These are phyloP conservation scores for Acanthochromis polyacanthus DNA, from an alignment of 2,113 vertebrate species.

Conservation along the genomic window DNA sequence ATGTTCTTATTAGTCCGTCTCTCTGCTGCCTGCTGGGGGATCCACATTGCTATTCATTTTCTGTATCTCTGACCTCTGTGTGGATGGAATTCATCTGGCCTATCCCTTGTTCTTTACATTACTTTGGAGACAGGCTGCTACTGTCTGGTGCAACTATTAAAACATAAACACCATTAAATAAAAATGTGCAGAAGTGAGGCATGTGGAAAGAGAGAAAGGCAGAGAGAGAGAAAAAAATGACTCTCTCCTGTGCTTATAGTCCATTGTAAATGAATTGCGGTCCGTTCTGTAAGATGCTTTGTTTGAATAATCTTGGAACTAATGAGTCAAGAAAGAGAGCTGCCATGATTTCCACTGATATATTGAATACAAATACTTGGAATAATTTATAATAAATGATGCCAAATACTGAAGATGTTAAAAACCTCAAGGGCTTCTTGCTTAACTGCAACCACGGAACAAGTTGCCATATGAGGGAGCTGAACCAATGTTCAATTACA, in stretches of 20 bases:
- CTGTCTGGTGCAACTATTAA: constrained; percentile 89
- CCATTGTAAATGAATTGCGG: constrained; percentile 5
- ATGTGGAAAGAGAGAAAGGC: constrained; percentile 40
- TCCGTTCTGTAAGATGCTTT: constrained; percentile 14
- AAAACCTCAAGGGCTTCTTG: background rate
- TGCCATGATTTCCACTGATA: background rate
- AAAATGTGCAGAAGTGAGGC: constrained; percentile 67
- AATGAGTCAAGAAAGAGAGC: background rate
- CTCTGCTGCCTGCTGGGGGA: constrained; percentile 91
- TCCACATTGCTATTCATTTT: constrained; percentile 95
- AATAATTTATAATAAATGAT: background rate
- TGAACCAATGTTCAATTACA: background rate
- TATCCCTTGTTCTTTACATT: constrained; percentile 78
- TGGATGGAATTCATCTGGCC: constrained; percentile 92
- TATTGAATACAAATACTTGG: background rate
- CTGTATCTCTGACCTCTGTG: constrained; percentile 93
- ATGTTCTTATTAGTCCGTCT: constrained; percentile 96
- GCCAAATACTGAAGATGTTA: background rate
- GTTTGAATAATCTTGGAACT: background rate
- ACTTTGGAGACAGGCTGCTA: constrained; percentile 81
- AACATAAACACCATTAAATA: constrained; percentile 85
- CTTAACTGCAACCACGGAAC: background rate
- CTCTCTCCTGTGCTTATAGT: constrained; percentile 14
- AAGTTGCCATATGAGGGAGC: background rate
- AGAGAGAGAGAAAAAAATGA: constrained; percentile 9